phyloP scores from a whole-genome alignment of 2,888 invertebrate species.

The Sturmia bella region DNA sequence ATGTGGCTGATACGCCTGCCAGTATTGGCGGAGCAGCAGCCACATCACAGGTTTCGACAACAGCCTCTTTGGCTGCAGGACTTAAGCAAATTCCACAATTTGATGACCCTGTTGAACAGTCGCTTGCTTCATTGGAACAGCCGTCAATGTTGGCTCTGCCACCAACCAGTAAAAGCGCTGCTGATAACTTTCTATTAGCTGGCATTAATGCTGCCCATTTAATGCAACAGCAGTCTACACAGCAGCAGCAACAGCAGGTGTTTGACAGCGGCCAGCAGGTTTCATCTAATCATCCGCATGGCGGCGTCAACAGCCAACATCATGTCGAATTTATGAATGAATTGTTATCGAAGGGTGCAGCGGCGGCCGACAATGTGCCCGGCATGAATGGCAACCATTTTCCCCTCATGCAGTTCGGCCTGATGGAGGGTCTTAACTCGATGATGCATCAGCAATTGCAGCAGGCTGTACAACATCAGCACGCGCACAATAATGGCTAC shows the following conservation, averaged over 20 bases:
- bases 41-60: conserved; percentile 71
- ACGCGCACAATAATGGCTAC: conserved; percentile 79
- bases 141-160: conserved; percentile 82
- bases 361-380: conserved; percentile 76
- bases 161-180: conserved; percentile 71
- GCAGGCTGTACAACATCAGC: conserved; percentile 77
- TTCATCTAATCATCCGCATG: conserved; percentile 58
- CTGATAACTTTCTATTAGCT: conserved; percentile 78
- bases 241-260: conserved; percentile 71
- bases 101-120: conserved; percentile 88
- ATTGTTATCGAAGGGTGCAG: conserved; percentile 76
- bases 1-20: conserved; percentile 69
- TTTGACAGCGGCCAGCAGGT: conserved; percentile 61
- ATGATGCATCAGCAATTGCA: conserved; percentile 76
- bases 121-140: conserved; percentile 87
- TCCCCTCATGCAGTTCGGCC: conserved; percentile 77
- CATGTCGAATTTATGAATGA: conserved; percentile 82
- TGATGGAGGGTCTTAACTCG: conserved; percentile 76
- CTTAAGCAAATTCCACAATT: conserved; percentile 82
- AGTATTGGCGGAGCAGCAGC: conserved; percentile 71
- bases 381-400: conserved; percentile 80
- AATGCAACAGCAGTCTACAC: conserved; percentile 74
- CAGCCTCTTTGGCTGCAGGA: conserved; percentile 76
- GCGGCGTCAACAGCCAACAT: conserved; percentile 75
- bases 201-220: conserved; percentile 83